These are phyloP conservation scores for Hyposoter dolosus DNA, from an alignment of 2,888 invertebrate species.

Conservation along the genomic window DNA sequence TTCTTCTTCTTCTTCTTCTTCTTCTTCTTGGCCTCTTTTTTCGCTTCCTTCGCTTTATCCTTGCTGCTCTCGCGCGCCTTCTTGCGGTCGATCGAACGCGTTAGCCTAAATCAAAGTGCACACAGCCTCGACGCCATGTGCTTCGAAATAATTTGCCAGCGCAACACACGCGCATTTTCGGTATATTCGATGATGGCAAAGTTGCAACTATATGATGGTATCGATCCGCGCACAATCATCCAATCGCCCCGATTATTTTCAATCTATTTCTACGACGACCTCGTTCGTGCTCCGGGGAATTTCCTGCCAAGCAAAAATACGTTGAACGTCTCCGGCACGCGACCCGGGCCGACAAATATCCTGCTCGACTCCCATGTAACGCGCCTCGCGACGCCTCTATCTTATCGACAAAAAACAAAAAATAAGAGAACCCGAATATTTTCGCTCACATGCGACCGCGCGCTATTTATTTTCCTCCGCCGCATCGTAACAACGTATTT, in stretches of 20 bases:
- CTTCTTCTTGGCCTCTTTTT: conserved; percentile 15
- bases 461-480: conserved; percentile 7
- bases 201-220: too few species aligned
- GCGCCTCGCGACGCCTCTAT: background rate
- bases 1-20: too few species aligned
- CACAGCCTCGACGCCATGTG: conserved; percentile 37
- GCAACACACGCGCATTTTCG: background rate
- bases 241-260: conserved; percentile 12
- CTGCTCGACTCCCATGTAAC: too few species aligned
- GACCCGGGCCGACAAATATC: conserved; percentile 36
- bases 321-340: conserved; percentile 56
- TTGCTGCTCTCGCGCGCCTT: background rate
- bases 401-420: conserved; percentile 24
- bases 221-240: too few species aligned
- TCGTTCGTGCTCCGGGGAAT: too few species aligned
- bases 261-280: too few species aligned
- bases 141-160: conserved; percentile 22
- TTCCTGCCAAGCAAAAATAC: conserved; percentile 38
- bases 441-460: background rate
- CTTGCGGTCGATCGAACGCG: conserved; percentile 52
- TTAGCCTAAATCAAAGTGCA: conserved; percentile 23
- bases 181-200: too few species aligned
- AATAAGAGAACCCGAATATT: background rate
- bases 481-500: too few species aligned
- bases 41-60: conserved; percentile 5